Conservation (phyloP, 2,797 vertebrate genomes). For the Tympanoctomys barrerae region DNA sequence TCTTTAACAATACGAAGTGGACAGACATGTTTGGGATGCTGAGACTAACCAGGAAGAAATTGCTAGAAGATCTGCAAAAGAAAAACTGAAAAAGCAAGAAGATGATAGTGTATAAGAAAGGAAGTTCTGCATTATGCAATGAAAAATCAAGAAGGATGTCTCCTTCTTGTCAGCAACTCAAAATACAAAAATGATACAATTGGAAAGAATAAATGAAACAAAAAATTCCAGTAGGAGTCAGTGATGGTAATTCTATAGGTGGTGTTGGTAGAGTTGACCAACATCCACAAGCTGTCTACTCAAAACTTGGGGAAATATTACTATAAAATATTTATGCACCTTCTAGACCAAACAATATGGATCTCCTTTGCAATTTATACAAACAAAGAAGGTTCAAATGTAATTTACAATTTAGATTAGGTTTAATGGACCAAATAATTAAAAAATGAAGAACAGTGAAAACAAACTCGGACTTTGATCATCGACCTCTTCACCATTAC, state of each 20-base stretch:
- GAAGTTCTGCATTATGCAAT: not conserved
- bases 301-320: not conserved
- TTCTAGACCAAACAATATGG: not conserved
- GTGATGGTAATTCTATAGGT: not conserved
- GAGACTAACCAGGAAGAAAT: not conserved
- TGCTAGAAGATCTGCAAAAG: not conserved
- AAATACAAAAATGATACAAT: not conserved
- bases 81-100: not conserved
- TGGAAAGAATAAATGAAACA: not conserved
- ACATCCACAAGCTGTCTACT: not conserved
- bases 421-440: not conserved
- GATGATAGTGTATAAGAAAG: not conserved
- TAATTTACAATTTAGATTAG: not conserved
- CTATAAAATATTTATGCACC: not conserved
- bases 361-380: not conserved
- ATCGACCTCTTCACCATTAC: not conserved
- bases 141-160: not conserved
- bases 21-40: not conserved
- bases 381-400: not conserved
- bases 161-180: not conserved
- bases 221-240: not conserved
- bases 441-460: not conserved
- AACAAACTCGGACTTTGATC: not conserved
- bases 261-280: not conserved
- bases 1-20: not conserved